A percentile compares a stretch with the other conserved stretches of the same genome.
Evolutionary conservation across 2,888 invertebrate species (phyloP).

Genomic region (Cryptus armator): DNA sequence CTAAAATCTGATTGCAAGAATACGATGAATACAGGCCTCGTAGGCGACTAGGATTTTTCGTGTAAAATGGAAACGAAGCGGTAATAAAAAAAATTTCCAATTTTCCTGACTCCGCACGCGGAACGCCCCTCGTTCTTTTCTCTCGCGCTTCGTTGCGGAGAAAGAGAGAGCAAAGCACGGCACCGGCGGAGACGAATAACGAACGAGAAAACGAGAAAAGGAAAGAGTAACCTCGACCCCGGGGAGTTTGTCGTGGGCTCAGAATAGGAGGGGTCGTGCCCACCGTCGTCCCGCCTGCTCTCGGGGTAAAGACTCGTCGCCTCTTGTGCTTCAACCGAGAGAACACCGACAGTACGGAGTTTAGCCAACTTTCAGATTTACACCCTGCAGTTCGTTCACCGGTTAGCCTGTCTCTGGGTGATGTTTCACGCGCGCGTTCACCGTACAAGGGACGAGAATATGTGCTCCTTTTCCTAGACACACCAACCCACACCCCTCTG

Average conservation of each 20-base stretch:
- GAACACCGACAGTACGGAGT: conserved; percentile 75
- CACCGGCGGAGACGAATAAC: conserved; percentile 21
- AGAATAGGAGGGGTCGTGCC: conserved; percentile 60
- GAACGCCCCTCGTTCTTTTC: conserved; percentile 45
- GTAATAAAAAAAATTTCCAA: conserved; percentile 77
- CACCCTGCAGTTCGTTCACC: conserved; percentile 76
- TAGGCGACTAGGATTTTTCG: conserved; percentile 42
- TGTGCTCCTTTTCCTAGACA: conserved; percentile 2
- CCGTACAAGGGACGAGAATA: neutral
- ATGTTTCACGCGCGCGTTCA: conserved; percentile 9
- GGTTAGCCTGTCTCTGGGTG: neutral
- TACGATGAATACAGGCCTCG: conserved; percentile 66
- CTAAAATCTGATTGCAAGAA: conserved; percentile 69
- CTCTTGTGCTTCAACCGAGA: conserved; percentile 21
- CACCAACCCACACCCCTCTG: neutral
- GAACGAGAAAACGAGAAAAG: conserved; percentile 39
- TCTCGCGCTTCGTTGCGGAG: conserved; percentile 15
- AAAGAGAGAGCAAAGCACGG: neutral
- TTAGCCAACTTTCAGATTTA: conserved; percentile 83
- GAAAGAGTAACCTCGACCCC: conserved; percentile 29
- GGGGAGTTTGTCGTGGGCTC: conserved; percentile 52
- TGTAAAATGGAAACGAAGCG: conserved; percentile 77
- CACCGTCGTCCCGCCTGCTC: conserved; percentile 23
- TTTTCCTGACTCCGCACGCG: conserved; percentile 65
- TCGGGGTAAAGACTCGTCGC: conserved; percentile 14